A percentile compares a stretch with the other conserved stretches of the same genome.
Evolutionary conservation across 2,113 vertebrate genomes (phyloP).

Genomic region (Peromyscus californicus): DNA sequence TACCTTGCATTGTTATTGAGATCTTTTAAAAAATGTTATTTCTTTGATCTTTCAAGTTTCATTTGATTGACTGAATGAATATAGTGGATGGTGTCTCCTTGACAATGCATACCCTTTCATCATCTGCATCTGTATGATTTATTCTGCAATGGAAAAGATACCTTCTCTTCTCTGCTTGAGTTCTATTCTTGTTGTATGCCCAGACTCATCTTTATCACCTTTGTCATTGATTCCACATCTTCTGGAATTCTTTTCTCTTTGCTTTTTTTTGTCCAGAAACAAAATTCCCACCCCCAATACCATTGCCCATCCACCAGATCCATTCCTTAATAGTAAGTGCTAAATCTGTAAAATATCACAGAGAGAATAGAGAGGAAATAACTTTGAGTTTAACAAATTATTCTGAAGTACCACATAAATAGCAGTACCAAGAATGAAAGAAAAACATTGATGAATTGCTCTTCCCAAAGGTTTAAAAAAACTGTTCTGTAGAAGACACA

Average conservation of each 20-base stretch:
- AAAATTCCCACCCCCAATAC: not conserved
- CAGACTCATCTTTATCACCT: not conserved
- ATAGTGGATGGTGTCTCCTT: not conserved
- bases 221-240: not conserved
- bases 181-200: not conserved
- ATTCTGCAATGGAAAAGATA: not conserved
- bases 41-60: conserved; percentile 3
- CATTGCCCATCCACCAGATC: too few species aligned
- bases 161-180: not conserved
- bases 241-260: not conserved
- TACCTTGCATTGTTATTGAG: not conserved
- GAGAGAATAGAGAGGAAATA: not conserved
- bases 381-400: conserved; percentile 18
- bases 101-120: not conserved
- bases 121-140: not conserved
- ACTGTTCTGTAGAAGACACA: not conserved
- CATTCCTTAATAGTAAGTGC: not conserved
- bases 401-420: conserved; percentile 27
- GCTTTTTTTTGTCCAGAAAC: not conserved
- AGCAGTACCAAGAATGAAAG: not conserved
- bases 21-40: not conserved
- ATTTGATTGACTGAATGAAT: not conserved
- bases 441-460: conserved; percentile 24
- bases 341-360: conserved; percentile 46
- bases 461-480: conserved; percentile 9